phyloP scores from a whole-genome alignment of 2,797 vertebrate species.

The Smutsia gigantea region DNA sequence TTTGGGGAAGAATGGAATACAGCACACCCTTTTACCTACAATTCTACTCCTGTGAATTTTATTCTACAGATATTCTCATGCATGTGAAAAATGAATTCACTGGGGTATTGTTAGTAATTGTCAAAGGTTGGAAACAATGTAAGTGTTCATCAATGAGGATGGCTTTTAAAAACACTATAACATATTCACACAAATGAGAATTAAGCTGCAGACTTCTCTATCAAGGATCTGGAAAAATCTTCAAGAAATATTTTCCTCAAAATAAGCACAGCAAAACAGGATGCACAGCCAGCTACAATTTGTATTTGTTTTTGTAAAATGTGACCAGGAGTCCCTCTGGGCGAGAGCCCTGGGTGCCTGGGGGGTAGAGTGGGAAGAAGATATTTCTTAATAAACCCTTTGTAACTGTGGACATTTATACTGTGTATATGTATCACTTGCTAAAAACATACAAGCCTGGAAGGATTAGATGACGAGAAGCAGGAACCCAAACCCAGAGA shows the following conservation, averaged over 20 bases:
- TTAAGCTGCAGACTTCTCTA: background rate
- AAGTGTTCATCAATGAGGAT: background rate
- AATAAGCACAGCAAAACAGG: background rate
- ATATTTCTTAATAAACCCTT: background rate
- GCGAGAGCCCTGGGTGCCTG: background rate
- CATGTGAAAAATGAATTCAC: background rate
- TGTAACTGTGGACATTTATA: background rate
- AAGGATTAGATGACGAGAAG: background rate
- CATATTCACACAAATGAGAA: background rate
- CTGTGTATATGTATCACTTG: background rate
- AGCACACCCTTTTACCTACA: background rate
- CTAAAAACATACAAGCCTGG: background rate
- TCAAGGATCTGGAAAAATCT: background rate
- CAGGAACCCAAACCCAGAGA: background rate
- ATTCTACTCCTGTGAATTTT: background rate
- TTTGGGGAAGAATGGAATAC: background rate
- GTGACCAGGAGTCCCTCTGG: background rate
- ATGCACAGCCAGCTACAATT: background rate
- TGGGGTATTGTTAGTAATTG: background rate
- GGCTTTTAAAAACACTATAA: background rate
- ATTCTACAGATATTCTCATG: background rate
- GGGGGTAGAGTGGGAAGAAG: background rate
- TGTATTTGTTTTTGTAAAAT: background rate
- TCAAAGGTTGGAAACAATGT: background rate
- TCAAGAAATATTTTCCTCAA: background rate